These are phyloP conservation scores for Gastracanthus pulcherrimus DNA, from an alignment of 2,888 invertebrate genomes.

Conservation along the genomic window DNA sequence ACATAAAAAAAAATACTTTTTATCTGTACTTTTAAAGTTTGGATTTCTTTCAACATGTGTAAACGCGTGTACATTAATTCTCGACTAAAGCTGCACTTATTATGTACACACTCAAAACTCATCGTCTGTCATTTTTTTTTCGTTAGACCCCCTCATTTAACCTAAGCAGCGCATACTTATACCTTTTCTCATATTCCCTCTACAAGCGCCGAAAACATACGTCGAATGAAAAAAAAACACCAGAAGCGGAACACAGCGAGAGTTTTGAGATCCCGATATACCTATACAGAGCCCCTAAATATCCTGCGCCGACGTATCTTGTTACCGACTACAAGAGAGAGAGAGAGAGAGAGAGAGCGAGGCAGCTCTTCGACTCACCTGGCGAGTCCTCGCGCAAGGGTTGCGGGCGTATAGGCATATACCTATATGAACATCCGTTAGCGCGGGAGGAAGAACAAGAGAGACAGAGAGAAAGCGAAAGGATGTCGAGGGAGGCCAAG, in stretches of 20 bases:
- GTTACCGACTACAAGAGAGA: slow-evolving; percentile 33
- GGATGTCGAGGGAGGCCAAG: not conserved
- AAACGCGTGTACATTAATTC: not conserved
- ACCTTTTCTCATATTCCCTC: not conserved
- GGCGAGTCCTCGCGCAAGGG: slow-evolving; percentile 47
- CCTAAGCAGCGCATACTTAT: not conserved
- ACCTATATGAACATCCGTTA: slow-evolving; percentile 22
- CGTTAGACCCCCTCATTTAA: not conserved
- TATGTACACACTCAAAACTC: slow-evolving; percentile 4
- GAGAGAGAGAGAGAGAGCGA: not conserved
- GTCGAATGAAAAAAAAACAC: slow-evolving; percentile 6
- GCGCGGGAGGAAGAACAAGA: not conserved
- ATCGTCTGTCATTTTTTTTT: slow-evolving; percentile 19
- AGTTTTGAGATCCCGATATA: not conserved
- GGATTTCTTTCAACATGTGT: too few species aligned
- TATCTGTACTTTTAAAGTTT: too few species aligned
- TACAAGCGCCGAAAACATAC: not conserved
- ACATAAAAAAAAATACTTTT: too few species aligned
- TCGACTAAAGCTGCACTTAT: not conserved
- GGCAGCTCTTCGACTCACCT: slow-evolving; percentile 35
- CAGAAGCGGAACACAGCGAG: not conserved
- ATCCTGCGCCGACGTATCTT: slow-evolving; percentile 30
- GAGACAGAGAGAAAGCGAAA: not conserved
- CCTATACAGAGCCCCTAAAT: not conserved
- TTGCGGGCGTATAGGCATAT: slow-evolving; percentile 3